Percentiles rank a stretch among this genome's conserved stretches.
These are phyloP conservation scores for Malacoraja senta DNA, from an alignment of 2,797 vertebrate genomes.

Conservation along the genomic window DNA sequence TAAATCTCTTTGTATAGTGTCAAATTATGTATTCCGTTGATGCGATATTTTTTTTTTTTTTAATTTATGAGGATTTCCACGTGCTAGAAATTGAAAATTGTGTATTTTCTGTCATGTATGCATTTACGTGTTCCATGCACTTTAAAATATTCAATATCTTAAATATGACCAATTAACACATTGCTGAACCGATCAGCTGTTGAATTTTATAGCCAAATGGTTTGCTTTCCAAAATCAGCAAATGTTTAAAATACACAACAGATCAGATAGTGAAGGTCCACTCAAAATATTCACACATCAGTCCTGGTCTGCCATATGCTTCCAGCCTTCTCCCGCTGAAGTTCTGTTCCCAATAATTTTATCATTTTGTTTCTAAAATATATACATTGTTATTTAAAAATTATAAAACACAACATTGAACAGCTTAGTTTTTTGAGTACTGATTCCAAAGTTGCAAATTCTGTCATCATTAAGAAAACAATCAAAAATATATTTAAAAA, in stretches of 20 bases:
- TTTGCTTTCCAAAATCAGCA: background rate
- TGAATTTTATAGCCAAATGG: background rate
- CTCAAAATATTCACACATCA: background rate
- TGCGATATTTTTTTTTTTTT: too few relatives aligned
- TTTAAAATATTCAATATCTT: too few relatives aligned
- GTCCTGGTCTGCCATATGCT: background rate
- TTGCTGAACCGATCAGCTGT: background rate
- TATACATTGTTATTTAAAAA: background rate
- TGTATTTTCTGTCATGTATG: background rate
- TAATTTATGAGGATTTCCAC: background rate
- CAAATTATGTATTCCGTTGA: background rate
- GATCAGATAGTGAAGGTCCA: background rate
- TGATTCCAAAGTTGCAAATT: background rate
- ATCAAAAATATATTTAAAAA: background rate
- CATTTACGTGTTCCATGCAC: background rate
- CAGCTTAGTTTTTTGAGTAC: background rate
- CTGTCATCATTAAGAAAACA: background rate
- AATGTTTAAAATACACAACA: background rate
- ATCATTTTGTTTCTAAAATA: too few relatives aligned
- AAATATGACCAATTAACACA: slow-evolving; percentile 5
- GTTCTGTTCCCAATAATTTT: background rate
- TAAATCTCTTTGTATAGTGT: background rate
- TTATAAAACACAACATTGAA: background rate
- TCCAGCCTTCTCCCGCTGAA: background rate
- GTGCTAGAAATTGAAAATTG: background rate